These are phyloP conservation scores for Macaria liturata DNA, from an alignment of 2,888 invertebrate species.

Conservation along the genomic window DNA sequence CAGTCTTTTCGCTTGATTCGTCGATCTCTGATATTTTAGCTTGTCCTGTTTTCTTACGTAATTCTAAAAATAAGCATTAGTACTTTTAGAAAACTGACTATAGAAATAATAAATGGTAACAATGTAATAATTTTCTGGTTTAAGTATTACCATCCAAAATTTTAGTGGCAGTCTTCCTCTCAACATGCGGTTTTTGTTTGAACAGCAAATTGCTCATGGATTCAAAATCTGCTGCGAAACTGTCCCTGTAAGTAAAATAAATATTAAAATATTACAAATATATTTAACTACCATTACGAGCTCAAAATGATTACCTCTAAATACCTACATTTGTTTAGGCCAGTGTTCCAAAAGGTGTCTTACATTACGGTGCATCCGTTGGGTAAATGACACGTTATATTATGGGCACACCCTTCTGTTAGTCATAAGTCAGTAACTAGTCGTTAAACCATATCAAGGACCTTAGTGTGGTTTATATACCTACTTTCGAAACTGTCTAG, in stretches of 20 bases:
- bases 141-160: slow-evolving; percentile 47
- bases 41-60: slow-evolving; percentile 35
- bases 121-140: not conserved
- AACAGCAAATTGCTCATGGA: slow-evolving; percentile 61
- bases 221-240: slow-evolving; percentile 48
- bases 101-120: not conserved
- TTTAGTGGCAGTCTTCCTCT: slow-evolving; percentile 41
- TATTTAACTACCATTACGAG: no score
- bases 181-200: slow-evolving; percentile 49
- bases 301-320: no score
- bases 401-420: no score
- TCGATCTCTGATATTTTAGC: slow-evolving; percentile 43
- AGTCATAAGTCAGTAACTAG: no score
- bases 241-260: slow-evolving; percentile 48
- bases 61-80: slow-evolving; percentile 36
- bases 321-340: no score
- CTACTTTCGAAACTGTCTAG: no score
- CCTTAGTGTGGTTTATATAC: no score
- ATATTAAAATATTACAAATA: no score
- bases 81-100: not conserved
- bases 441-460: no score
- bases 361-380: no score
- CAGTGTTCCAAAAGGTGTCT: no score
- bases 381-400: no score
- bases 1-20: slow-evolving; percentile 37